These are phyloP conservation scores for Hirundichthys speculiger DNA, from an alignment of 2,113 vertebrate genomes.

Conservation along the genomic window DNA sequence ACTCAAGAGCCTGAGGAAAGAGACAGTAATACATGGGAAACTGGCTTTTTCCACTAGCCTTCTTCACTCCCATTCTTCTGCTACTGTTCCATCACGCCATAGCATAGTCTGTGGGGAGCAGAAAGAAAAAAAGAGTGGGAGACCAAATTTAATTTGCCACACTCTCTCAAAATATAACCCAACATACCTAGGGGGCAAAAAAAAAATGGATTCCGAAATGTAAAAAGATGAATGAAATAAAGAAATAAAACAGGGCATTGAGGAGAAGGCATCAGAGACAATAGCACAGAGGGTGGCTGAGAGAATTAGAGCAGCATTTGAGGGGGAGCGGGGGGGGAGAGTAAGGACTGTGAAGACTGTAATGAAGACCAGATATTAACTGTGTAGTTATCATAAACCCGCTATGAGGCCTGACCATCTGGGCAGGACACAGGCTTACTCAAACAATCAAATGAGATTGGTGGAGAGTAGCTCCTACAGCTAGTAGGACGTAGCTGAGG, in stretches of 20 bases:
- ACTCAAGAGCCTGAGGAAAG: slow-evolving; percentile 60
- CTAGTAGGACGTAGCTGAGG: slow-evolving; percentile 17
- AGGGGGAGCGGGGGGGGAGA: slow-evolving; percentile 3
- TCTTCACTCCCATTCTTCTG: slow-evolving; percentile 45
- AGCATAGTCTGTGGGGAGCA: slow-evolving; percentile 58
- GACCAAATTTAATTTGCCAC: slow-evolving; percentile 74
- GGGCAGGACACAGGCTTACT: slow-evolving; percentile 52
- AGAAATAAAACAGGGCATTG: slow-evolving; percentile 64
- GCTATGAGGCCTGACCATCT: slow-evolving; percentile 50
- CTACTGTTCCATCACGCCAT: slow-evolving; percentile 46
- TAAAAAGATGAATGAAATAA: slow-evolving; percentile 69
- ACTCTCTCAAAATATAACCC: slow-evolving; percentile 62
- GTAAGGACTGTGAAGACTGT: slow-evolving; percentile 16
- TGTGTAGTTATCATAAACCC: slow-evolving; percentile 60
- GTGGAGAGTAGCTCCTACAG: slow-evolving; percentile 31
- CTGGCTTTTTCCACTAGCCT: slow-evolving; percentile 57
- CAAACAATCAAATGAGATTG: slow-evolving; percentile 58
- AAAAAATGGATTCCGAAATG: slow-evolving; percentile 74
- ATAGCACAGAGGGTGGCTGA: slow-evolving; percentile 63
- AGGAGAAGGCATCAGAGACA: slow-evolving; percentile 59
- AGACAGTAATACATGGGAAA: slow-evolving; percentile 70
- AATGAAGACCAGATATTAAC: slow-evolving; percentile 69
- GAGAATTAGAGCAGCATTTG: slow-evolving; percentile 65
- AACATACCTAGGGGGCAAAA: slow-evolving; percentile 49
- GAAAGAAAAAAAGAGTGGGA: slow-evolving; percentile 27